A percentile compares a stretch with the other conserved stretches of the same genome.
Evolutionary conservation across 2,888 invertebrate species (phyloP).

Genomic region (Teleiodes luculella): DNA sequence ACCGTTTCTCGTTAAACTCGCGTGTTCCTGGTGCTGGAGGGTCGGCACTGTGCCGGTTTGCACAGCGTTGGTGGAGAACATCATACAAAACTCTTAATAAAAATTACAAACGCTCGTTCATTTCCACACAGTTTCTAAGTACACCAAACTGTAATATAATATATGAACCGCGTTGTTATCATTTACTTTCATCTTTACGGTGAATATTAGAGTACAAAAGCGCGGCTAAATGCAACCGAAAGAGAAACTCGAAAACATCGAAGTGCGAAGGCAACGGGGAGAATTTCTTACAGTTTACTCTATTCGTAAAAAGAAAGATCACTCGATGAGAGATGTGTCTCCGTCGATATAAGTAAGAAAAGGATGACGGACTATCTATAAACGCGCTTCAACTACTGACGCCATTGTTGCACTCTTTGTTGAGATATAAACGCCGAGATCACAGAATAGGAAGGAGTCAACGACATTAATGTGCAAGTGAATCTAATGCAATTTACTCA

Average conservation of each 20-base stretch:
- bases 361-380: conserved; percentile 76
- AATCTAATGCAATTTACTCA: conserved; percentile 8
- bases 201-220: conserved; percentile 43
- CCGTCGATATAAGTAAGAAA: conserved; percentile 76
- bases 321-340: conserved; percentile 71
- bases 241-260: conserved; percentile 66
- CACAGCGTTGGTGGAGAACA: conserved; percentile 81
- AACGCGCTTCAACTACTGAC: conserved; percentile 67
- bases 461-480: conserved; percentile 1
- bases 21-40: conserved; percentile 84
- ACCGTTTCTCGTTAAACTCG: conserved; percentile 64
- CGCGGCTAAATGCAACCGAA: conserved; percentile 65
- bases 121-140: conserved; percentile 36
- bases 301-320: conserved; percentile 75
- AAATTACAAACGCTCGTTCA: conserved; percentile 53
- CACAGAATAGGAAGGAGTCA: conserved; percentile 18
- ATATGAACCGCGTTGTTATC: conserved; percentile 25
- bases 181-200: conserved; percentile 26
- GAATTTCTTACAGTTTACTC: conserved; percentile 72
- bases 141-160: conserved; percentile 34
- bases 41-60: conserved; percentile 80
- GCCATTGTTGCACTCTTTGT: conserved; percentile 59
- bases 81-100: conserved; percentile 44
- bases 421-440: conserved; percentile 43
- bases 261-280: conserved; percentile 73